These are phyloP conservation scores for Ctenodactylus gundi DNA, from an alignment of 2,113 vertebrate species.

Conservation along the genomic window DNA sequence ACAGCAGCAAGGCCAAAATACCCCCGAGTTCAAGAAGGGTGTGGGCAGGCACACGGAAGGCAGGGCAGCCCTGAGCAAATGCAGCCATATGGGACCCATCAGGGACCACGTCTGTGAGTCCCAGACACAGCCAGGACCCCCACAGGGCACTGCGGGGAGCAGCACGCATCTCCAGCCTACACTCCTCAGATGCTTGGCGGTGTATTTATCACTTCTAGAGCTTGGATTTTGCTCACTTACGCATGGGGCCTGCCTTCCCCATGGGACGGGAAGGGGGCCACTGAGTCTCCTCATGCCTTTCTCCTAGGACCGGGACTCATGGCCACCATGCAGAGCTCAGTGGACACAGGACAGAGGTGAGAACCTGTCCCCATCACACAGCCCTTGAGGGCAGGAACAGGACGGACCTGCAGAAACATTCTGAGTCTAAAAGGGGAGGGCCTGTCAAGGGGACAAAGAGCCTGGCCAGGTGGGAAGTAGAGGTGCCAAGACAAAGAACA, in stretches of 20 bases:
- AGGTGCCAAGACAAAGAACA: background rate
- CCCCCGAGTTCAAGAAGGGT: too few relatives aligned
- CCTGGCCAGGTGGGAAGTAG: background rate
- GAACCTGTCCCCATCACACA: rapidly evolving
- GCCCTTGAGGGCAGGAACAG: background rate
- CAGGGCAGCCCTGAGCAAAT: background rate
- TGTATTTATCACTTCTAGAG: background rate
- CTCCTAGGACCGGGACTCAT: background rate
- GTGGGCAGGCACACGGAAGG: rapidly evolving
- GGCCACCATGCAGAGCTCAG: too few relatives aligned
- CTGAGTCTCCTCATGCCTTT: background rate
- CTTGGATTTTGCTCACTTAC: background rate
- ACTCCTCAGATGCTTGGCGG: rapidly evolving
- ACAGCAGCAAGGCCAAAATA: rapidly evolving
- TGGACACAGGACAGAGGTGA: background rate
- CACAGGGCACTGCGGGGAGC: rapidly evolving
- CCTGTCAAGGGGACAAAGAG: background rate
- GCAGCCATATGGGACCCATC: too few relatives aligned
- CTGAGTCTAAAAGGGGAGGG: background rate
- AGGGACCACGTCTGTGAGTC: background rate
- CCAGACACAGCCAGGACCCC: background rate
- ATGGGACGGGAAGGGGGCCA: rapidly evolving
- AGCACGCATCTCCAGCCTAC: background rate
- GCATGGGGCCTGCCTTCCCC: background rate
- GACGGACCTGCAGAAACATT: background rate